Percentiles rank a stretch among this genome's conserved stretches.
Evolutionary conservation across 2,113 vertebrate species (phyloP).

Genomic region (Puma concolor): DNA sequence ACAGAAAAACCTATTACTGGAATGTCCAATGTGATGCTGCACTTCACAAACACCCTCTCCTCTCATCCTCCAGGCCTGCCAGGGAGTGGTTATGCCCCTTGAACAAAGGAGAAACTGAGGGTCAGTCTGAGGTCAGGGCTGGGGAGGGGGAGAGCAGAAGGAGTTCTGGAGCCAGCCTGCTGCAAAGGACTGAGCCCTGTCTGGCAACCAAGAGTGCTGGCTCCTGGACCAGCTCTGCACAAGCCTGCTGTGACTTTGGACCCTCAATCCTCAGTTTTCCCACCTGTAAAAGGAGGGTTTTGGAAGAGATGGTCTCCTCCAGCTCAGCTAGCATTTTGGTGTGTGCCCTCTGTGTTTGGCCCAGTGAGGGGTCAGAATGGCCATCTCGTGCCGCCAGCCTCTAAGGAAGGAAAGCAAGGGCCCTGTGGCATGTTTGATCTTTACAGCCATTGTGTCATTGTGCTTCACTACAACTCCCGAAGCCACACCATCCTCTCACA

Average conservation of each 20-base stretch:
- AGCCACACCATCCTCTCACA: not conserved
- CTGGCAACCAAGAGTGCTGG: not conserved
- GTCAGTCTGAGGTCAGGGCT: not conserved
- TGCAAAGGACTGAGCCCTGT: not conserved
- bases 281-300: not conserved
- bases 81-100: not conserved
- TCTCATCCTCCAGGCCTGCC: not conserved
- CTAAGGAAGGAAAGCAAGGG: not conserved
- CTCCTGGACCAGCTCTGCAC: not conserved
- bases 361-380: not conserved
- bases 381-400: not conserved
- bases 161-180: not conserved
- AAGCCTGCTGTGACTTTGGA: not conserved
- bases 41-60: not conserved
- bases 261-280: not conserved
- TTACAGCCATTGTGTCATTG: not conserved
- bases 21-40: not conserved
- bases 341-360: not conserved
- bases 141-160: not conserved
- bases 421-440: not conserved
- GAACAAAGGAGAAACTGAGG: not conserved
- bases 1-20: not conserved
- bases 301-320: not conserved
- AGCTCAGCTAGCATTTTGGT: not conserved
- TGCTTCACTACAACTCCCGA: not conserved